Conservation (phyloP, 2,888 invertebrate genomes). For the Epinotia bilunana region DNA sequence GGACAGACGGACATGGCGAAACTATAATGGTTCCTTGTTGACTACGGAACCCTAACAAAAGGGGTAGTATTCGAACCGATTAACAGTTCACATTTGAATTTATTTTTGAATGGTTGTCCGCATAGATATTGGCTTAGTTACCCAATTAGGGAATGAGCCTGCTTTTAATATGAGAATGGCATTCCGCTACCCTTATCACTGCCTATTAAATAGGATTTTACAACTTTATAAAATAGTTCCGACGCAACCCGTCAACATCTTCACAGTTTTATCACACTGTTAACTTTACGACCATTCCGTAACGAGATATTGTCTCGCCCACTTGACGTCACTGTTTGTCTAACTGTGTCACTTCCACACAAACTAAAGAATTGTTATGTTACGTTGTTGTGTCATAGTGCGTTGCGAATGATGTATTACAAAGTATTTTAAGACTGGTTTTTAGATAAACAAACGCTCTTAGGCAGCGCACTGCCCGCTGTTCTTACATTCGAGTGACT, state of each 20-base stretch:
- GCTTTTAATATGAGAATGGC: background rate
- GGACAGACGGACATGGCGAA: no score
- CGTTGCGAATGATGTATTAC: conserved; percentile 1
- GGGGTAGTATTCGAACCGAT: no score
- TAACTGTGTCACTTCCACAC: conserved; percentile 15
- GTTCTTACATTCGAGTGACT: no score
- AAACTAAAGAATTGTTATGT: background rate
- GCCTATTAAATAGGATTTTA: background rate
- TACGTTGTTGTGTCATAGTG: background rate
- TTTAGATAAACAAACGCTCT: background rate
- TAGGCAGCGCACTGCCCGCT: no score
- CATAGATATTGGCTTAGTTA: no score
- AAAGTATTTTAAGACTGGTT: conserved; percentile 2
- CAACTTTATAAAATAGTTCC: conserved; percentile 2
- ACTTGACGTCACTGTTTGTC: conserved; percentile 13
- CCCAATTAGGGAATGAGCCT: no score
- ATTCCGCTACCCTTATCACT: background rate
- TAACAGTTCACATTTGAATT: no score
- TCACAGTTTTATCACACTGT: conserved; percentile 11
- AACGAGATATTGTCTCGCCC: conserved; percentile 8
- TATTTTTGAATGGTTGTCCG: no score
- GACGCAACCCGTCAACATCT: background rate
- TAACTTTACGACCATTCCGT: conserved; percentile 9
- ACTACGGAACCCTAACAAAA: no score
- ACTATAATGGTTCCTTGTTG: no score